A percentile compares a stretch with the other conserved stretches of the same genome.
Conservation (phyloP, 2,888 invertebrate genomes). For the Yponomeuta evonymella region DNA sequence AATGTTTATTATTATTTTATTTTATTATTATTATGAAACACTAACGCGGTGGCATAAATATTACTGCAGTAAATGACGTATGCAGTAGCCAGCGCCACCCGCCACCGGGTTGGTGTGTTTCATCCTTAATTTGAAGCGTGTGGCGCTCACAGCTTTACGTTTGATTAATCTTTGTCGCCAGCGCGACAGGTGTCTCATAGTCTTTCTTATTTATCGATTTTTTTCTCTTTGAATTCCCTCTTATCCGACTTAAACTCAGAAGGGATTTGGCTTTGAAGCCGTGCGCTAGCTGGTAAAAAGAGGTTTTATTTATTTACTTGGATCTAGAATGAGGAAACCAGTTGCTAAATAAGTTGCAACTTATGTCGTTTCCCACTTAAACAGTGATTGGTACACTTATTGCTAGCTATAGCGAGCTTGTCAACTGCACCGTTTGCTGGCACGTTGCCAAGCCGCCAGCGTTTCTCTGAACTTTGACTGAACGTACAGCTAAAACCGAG, state of each 20-base stretch:
- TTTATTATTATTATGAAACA: no score
- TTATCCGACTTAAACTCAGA: not conserved
- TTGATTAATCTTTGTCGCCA: not conserved
- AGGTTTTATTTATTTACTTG: not conserved
- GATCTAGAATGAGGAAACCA: not conserved
- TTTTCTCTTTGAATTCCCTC: not conserved
- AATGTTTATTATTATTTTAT: no score
- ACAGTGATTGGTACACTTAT: slow-evolving; percentile 31
- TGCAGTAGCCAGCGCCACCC: no score
- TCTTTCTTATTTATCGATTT: slow-evolving; percentile 10
- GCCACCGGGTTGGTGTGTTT: no score
- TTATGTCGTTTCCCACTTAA: slow-evolving; percentile 13
- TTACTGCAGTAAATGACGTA: no score
- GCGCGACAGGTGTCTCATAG: not conserved
- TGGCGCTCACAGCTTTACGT: not conserved
- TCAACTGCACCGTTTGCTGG: slow-evolving; percentile 28
- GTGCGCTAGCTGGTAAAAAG: not conserved
- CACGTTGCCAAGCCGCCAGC: slow-evolving; percentile 31
- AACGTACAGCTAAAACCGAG: not conserved
- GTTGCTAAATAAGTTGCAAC: not conserved
- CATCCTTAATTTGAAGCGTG: not conserved
- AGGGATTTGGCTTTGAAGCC: slow-evolving; percentile 1
- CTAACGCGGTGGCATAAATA: no score
- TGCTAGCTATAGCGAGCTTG: slow-evolving; percentile 20
- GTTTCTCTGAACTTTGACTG: slow-evolving; percentile 14